phyloP scores from a whole-genome alignment of 2,797 vertebrate genomes.

The Novumbra hubbsi region DNA sequence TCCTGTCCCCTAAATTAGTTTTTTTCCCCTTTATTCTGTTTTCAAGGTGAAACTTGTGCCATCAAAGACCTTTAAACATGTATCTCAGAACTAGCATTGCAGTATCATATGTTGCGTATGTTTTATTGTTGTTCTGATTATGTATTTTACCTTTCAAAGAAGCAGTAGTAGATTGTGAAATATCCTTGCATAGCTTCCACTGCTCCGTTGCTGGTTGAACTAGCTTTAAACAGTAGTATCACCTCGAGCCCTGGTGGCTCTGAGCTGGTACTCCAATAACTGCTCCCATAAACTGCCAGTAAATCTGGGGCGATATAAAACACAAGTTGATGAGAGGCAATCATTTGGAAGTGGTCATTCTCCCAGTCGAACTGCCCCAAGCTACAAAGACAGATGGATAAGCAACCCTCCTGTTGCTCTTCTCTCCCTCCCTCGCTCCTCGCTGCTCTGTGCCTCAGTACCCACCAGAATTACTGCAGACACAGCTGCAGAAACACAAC shows the following conservation, averaged over 20 bases:
- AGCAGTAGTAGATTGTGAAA: constrained; percentile 46
- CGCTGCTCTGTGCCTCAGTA: constrained; percentile 47
- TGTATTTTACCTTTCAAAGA: constrained; percentile 34
- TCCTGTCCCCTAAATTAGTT: too few relatives aligned
- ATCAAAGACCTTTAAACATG: constrained; percentile 43
- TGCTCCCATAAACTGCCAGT: constrained; percentile 49
- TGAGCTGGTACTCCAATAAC: constrained; percentile 52
- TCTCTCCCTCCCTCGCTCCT: constrained; percentile 15
- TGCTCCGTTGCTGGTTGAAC: constrained; percentile 36
- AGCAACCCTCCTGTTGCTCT: neutral
- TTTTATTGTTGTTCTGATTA: constrained; percentile 34
- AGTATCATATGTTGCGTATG: neutral
- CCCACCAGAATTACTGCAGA: constrained; percentile 69
- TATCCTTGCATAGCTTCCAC: constrained; percentile 39
- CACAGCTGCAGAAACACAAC: constrained; percentile 63
- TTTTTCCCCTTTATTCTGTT: too few relatives aligned
- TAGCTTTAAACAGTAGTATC: constrained; percentile 49
- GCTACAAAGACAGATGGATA: constrained; percentile 14
- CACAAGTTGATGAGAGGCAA: constrained; percentile 57
- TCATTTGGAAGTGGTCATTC: constrained; percentile 54
- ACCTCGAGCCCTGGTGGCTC: constrained; percentile 32
- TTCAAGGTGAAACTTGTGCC: constrained; percentile 18
- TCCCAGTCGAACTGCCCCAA: constrained; percentile 25
- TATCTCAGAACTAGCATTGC: constrained; percentile 43
- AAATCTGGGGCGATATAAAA: constrained; percentile 62